Conservation (phyloP, 2,113 vertebrate genomes). For the Pipa parva region DNA sequence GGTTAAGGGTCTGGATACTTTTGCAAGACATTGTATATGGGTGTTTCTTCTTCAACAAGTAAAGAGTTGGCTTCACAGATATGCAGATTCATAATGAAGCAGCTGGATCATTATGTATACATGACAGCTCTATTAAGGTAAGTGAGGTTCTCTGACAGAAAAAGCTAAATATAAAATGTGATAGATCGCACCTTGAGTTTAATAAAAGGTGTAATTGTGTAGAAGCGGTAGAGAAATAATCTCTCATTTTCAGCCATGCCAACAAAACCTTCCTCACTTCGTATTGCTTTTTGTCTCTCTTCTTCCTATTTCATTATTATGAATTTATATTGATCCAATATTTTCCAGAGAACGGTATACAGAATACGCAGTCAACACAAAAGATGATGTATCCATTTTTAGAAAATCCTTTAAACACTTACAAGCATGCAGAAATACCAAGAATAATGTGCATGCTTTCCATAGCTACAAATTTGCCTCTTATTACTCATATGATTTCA, state of each 20-base stretch:
- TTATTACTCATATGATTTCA: too few relatives aligned
- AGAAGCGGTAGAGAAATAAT: not conserved
- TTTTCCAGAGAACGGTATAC: too few relatives aligned
- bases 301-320: not conserved
- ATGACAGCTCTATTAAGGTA: conserved; percentile 27
- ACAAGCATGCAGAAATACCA: too few relatives aligned
- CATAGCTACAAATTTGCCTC: too few relatives aligned
- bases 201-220: conserved; percentile 22
- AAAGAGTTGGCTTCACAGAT: conserved; percentile 9
- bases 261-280: not conserved
- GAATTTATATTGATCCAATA: not conserved
- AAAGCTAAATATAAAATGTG: conserved; percentile 38
- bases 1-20: too few relatives aligned
- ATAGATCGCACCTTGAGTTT: conserved; percentile 37
- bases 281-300: not conserved
- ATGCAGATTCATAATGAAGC: conserved; percentile 35
- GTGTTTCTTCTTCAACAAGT: conserved; percentile 3
- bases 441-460: too few relatives aligned
- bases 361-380: too few relatives aligned
- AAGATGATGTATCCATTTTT: too few relatives aligned
- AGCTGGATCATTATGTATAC: conserved; percentile 38
- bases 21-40: too few relatives aligned
- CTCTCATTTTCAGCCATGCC: not conserved
- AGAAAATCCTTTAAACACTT: too few relatives aligned
- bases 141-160: conserved; percentile 27